These are phyloP conservation scores for Serripes groenlandicus DNA, from an alignment of 2,888 invertebrate species.

Conservation along the genomic window DNA sequence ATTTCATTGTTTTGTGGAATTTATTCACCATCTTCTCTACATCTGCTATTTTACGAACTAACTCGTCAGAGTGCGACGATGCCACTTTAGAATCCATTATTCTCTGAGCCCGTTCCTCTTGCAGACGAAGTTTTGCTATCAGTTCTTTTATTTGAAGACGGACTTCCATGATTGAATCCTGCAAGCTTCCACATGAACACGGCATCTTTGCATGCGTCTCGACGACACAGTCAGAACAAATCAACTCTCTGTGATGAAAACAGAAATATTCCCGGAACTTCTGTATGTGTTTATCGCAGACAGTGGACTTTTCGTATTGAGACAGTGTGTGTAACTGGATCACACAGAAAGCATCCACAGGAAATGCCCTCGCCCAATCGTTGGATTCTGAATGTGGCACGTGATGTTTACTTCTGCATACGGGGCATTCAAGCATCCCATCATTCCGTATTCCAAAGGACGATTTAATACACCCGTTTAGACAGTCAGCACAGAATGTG, in stretches of 20 bases:
- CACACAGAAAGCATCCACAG: slow-evolving; percentile 66
- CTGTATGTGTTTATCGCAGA: slow-evolving; percentile 62
- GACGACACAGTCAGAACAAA: slow-evolving; percentile 66
- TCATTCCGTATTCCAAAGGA: slow-evolving; percentile 51
- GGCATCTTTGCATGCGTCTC: slow-evolving; percentile 60
- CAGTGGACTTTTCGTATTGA: slow-evolving; percentile 57
- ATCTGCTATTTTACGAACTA: slow-evolving; percentile 55
- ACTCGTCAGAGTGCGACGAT: slow-evolving; percentile 58
- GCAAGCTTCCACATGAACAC: slow-evolving; percentile 65
- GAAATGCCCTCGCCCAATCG: slow-evolving; percentile 66
- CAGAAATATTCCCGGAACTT: slow-evolving; percentile 69
- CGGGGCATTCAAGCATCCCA: slow-evolving; percentile 66
- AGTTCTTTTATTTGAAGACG: slow-evolving; percentile 68
- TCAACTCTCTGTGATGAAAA: slow-evolving; percentile 61
- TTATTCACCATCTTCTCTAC: slow-evolving; percentile 61
- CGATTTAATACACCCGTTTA: slow-evolving; percentile 63
- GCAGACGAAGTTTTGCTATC: slow-evolving; percentile 53
- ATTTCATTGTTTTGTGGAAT: slow-evolving; percentile 65
- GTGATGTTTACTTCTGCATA: slow-evolving; percentile 62
- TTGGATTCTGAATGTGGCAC: slow-evolving; percentile 47
- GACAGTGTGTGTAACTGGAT: slow-evolving; percentile 64
- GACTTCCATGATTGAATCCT: slow-evolving; percentile 66
- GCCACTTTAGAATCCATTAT: slow-evolving; percentile 64
- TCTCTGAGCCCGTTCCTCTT: slow-evolving; percentile 62
- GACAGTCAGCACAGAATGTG: slow-evolving; percentile 66